Evolutionary conservation across 2,113 vertebrate species (phyloP), one percentile per base, ranked within the genome.

Genomic region (Romanogobio albipinnatus): DNA sequence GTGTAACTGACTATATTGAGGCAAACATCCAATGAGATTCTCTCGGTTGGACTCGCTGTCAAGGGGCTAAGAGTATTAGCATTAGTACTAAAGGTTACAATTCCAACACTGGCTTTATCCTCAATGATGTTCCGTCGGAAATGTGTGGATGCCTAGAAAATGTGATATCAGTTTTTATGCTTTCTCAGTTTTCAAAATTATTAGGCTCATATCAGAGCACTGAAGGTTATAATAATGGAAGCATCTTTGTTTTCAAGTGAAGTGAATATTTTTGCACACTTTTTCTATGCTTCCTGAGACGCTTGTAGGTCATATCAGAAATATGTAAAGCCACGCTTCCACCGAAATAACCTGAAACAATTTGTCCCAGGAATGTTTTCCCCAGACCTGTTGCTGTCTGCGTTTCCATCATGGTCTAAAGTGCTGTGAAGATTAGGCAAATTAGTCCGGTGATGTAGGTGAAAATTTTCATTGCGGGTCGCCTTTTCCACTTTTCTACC

Each of bases 101-200:
- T 93, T 7, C 92, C 94, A 76, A 94, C 87, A 53, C 86, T 85
- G 9, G 93, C 88, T 29, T 85, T 86, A 10, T 76, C 80, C 85
- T 95, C 91, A 83, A 92, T 88, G 85, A 93, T 86, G n/a, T 93
- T 89, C 76, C 86, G 88, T 19, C 95, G 73, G 71, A 94, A 95
- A 33, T 93, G 53, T 76, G 90, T 91, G 39, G 10, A 0, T 0
- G 22, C 82, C 87, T 89, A n/a, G 26, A 86, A 81, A 84, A 4
- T 29, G 15, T 36, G 15, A 45, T n/a, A 71, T 11, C 19, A 71
- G 10, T n/a, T 53, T 73, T 73, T 14, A 71, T 22, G 17, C 9
- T 33, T 68, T 2, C 3, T 45, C 11, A 4, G 17, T 4, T 43
- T 73, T 73, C 22, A 73, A 47, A 73, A 15, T n/a, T 4, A 73